Evolutionary conservation across 2,888 invertebrate species (phyloP).

Genomic region (Xiphydria camelus): DNA sequence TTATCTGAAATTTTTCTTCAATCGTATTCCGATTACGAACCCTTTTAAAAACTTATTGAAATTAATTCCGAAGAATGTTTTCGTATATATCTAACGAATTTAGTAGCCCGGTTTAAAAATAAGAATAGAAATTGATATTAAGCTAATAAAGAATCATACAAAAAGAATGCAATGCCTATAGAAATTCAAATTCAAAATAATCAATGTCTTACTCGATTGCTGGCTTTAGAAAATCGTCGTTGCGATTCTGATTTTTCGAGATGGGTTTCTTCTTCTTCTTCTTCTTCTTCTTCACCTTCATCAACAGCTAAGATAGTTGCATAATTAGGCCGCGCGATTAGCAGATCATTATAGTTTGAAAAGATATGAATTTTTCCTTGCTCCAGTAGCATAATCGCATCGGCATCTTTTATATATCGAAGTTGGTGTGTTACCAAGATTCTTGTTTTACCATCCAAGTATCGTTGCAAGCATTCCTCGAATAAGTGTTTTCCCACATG

Average conservation of each 20-base stretch:
- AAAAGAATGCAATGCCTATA: too few relatives aligned
- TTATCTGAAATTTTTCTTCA: too few relatives aligned
- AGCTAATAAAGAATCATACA: too few relatives aligned
- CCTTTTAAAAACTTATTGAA: too few relatives aligned
- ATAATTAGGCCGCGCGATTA: conserved; percentile 45
- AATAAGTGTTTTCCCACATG: conserved; percentile 77
- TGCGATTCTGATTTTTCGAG: conserved; percentile 31
- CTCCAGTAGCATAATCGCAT: conserved; percentile 46
- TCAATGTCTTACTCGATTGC: conserved; percentile 47
- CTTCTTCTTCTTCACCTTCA: conserved; percentile 15
- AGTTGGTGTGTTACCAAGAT: conserved; percentile 79
- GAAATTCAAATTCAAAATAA: background rate
- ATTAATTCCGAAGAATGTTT: too few relatives aligned
- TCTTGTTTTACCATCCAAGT: conserved; percentile 71
- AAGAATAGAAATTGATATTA: too few relatives aligned
- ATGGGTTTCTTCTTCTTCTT: conserved; percentile 30
- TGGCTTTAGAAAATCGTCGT: conserved; percentile 47
- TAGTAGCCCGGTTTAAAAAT: too few relatives aligned
- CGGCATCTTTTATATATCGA: conserved; percentile 66
- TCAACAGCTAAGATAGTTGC: conserved; percentile 39
- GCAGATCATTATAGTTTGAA: conserved; percentile 41
- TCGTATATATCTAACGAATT: too few relatives aligned
- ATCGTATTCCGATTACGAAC: too few relatives aligned
- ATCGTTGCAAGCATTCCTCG: conserved; percentile 70
- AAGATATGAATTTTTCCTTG: conserved; percentile 44